Conservation (phyloP, 2,888 invertebrate species). For the Pristionchus entomophagus region DNA sequence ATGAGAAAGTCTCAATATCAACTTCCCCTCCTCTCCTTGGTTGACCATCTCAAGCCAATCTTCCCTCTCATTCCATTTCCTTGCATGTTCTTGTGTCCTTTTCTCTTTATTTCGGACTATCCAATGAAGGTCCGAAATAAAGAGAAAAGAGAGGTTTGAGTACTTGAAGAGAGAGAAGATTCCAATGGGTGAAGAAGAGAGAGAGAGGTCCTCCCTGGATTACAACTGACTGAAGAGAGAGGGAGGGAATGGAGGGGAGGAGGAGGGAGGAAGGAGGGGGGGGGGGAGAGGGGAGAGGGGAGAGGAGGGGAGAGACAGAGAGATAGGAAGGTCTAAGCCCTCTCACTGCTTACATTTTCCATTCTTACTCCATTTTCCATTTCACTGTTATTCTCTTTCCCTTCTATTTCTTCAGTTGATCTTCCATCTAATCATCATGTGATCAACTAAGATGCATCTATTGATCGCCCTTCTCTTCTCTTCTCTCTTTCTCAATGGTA, state of each 20-base stretch:
- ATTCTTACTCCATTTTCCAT: slow-evolving; percentile 37
- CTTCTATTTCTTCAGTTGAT: neutral
- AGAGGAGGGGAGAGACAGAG: neutral
- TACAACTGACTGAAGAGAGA: slow-evolving; percentile 38
- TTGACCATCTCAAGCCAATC: neutral
- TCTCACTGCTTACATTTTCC: slow-evolving; percentile 42
- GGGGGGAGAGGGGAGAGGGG: neutral
- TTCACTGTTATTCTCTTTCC: slow-evolving; percentile 1
- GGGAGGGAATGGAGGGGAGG: neutral
- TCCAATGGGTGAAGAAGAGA: neutral
- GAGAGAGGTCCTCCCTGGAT: slow-evolving; percentile 43
- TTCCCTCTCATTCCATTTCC: neutral
- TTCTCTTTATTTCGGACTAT: neutral
- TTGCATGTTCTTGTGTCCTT: neutral
- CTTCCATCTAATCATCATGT: neutral
- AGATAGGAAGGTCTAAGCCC: slow-evolving; percentile 37
- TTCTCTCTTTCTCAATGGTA: neutral
- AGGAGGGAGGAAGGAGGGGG: neutral
- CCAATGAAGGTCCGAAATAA: slow-evolving; percentile 22
- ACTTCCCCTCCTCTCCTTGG: neutral
- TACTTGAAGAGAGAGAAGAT: slow-evolving; percentile 26
- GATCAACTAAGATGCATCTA: neutral
- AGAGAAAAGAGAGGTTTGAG: slow-evolving; percentile 37
- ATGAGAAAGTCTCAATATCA: neutral
- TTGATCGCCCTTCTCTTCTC: neutral